phyloP scores from a whole-genome alignment of 2,113 vertebrate species.

The Notarius lentiginosus region DNA sequence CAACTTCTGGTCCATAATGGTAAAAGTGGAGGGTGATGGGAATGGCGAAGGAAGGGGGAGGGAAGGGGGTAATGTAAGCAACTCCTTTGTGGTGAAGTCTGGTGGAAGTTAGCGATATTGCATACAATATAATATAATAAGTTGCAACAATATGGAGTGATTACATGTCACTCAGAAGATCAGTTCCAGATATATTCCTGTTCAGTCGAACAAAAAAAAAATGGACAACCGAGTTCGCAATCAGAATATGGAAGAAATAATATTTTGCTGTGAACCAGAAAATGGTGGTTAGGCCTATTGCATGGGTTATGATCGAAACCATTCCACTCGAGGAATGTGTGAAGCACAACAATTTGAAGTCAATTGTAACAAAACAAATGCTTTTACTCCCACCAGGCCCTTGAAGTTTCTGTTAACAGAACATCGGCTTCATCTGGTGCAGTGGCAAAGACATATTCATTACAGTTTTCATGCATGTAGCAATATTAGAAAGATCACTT shows the following conservation, averaged over 20 bases:
- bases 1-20: neutral
- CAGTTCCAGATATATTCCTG: neutral
- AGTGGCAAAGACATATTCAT: neutral
- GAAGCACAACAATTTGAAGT: neutral
- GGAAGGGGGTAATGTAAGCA: neutral
- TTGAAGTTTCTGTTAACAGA: slow-evolving; percentile 4
- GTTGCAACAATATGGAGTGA: neutral
- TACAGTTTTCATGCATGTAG: neutral
- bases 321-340: neutral
- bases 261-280: neutral
- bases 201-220: neutral
- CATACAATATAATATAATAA: neutral
- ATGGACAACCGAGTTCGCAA: neutral
- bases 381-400: neutral
- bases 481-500: neutral
- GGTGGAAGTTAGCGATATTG: neutral
- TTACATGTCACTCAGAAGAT: neutral
- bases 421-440: neutral
- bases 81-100: neutral
- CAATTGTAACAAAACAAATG: neutral
- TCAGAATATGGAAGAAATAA: slow-evolving; percentile 9
- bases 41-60: neutral
- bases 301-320: neutral
- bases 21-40: no score
- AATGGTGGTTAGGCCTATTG: neutral